Evolutionary conservation across 2,888 invertebrate species (phyloP), one percentile per base, ranked within the genome.

Genomic region (Patella ulyssiponensis): DNA sequence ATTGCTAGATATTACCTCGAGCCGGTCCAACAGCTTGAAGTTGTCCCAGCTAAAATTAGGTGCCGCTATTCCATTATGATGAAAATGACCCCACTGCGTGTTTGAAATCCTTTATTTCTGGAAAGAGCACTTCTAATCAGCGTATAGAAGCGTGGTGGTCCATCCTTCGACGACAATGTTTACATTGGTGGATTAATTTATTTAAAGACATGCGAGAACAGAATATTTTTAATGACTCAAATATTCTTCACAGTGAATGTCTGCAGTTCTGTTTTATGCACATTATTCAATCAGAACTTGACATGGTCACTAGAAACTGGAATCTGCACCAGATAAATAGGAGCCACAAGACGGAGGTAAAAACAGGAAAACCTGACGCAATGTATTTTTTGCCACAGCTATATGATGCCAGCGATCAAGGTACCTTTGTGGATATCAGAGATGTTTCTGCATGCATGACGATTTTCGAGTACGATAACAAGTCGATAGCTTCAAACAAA

Each of bases 111-210:
- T 64, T 64, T 12, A 20, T 64, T 20, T 64, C 15, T 11, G 58
- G 58, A 17, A 17, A 64, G 20, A 64, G 17, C 12, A 64, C 58
- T 20, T 64, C 58, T 7, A 64, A 64, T 20, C 58, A 64, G 20
- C 58, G 58, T 7, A 64, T 64, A 64, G 58, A 64, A 64, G 11
- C n/a, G n/a, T 64, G n/a, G 58, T 64, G 58, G 58, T 20, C n/a
- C 20, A 20, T 64, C n/a, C 54, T 54, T 54, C 17, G 12, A 17
- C 54, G 54, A 17, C 54, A 54, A 54, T 54, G 54, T 54, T 54
- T 54, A 54, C 54, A 54, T 54, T 54, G 54, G 54, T 54, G 54
- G 54, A 54, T 54, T 54, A 54, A 54, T 54, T 54, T 54, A 54
- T 54, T 54, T 54, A 54, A 54, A 54, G 54, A 54, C n/a, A n/a